Conservation (phyloP, 2,113 vertebrate genomes). For the Sciurus niger region DNA sequence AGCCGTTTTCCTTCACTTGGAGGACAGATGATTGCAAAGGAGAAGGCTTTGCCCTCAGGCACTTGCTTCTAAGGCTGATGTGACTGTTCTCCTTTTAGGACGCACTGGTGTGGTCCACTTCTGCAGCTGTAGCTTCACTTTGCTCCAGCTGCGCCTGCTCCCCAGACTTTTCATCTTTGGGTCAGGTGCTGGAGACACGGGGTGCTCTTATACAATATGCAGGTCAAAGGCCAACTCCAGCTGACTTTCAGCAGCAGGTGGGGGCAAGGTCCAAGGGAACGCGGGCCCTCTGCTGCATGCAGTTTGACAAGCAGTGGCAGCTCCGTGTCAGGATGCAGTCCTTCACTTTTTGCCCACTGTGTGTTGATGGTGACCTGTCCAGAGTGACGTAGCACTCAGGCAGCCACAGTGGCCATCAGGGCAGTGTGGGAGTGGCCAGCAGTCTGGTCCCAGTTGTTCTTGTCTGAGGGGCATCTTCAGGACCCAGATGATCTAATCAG, state of each 20-base stretch:
- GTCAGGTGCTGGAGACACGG: background rate
- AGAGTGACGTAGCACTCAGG: background rate
- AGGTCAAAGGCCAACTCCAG: background rate
- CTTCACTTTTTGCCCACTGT: no score
- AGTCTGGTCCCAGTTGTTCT: background rate
- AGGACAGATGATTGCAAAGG: background rate
- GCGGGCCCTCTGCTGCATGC: background rate
- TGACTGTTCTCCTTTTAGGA: background rate
- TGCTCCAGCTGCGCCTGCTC: background rate
- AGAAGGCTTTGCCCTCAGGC: background rate
- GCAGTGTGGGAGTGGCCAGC: accelerated
- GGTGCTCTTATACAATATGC: background rate
- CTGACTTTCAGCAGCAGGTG: background rate
- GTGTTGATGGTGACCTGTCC: background rate
- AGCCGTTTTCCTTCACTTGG: background rate
- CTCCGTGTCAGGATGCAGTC: background rate
- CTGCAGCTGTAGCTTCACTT: background rate
- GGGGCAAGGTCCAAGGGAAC: background rate
- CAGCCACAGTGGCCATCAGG: background rate
- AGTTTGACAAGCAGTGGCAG: background rate
- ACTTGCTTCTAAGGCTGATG: background rate
- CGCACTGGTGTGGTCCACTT: background rate
- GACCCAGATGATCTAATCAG: background rate
- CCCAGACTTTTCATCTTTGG: background rate
- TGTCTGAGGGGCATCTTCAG: background rate